These are phyloP conservation scores for Aradus depressus DNA, from an alignment of 2,888 invertebrate genomes.

Conservation along the genomic window DNA sequence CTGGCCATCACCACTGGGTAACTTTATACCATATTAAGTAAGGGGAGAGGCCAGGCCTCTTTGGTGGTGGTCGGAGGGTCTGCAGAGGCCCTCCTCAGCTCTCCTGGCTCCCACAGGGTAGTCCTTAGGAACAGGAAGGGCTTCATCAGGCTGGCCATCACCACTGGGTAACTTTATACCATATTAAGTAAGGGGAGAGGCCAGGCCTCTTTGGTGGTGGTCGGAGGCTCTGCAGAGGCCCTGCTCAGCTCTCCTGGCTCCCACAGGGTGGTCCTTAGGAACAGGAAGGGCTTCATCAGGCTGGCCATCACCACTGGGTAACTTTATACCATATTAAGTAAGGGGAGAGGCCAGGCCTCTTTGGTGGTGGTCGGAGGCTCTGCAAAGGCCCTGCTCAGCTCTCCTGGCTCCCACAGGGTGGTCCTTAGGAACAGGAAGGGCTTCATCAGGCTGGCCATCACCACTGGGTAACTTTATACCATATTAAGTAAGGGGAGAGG, in stretches of 20 bases:
- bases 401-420: conserved; percentile 61
- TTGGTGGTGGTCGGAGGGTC: conserved; percentile 81
- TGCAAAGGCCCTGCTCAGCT: conserved; percentile 70
- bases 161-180: conserved; percentile 50
- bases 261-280: conserved; percentile 58
- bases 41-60: conserved; percentile 47
- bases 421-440: conserved; percentile 66
- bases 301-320: conserved; percentile 64
- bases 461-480: conserved; percentile 50
- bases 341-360: conserved; percentile 47
- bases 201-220: conserved; percentile 58
- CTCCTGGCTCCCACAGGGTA: conserved; percentile 61
- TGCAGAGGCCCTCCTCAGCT: conserved; percentile 70
- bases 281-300: conserved; percentile 65
- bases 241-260: conserved; percentile 66
- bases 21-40: conserved; percentile 35
- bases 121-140: conserved; percentile 66
- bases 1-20: conserved; percentile 64
- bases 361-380: conserved; percentile 81
- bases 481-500: conserved; percentile 38
- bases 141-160: conserved; percentile 59
- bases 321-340: conserved; percentile 35
- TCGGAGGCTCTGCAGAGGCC: conserved; percentile 84
- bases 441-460: conserved; percentile 59
- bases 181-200: conserved; percentile 39